Base-by-base conservation (phyloP, 2,797 vertebrate genomes). In the Catamblyrhynchus diadema region DNA sequence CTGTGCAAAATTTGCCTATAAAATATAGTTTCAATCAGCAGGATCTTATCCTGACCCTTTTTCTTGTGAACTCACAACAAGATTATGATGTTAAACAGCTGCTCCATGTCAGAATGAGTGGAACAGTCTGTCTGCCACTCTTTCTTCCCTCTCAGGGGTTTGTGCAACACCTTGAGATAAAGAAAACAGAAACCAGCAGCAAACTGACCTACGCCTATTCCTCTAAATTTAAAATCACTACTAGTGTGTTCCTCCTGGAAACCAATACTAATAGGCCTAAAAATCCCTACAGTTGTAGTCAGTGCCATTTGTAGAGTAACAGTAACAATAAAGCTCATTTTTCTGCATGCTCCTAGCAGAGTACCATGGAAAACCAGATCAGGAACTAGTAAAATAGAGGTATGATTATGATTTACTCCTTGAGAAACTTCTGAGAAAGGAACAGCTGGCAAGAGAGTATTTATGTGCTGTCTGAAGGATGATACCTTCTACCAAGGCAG, bases 401-500 rank as follows among this genome's bases (percentile, higher is more conserved):
- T 47, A 79, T 6, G 6, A 50, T 72, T 82, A 77, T 91, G 83
- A 85, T 89, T 95, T 92, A 96, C 80, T 71, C 4, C 1, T 53
- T 83, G 66, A 80, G 50, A 94, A 96, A 93, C 57, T 88, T 93
- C 47, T 66, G 41, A 81, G 61, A 95, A 82, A 70, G 62, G 60
- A 96, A 92, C 90, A 96, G 93, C 93, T 94, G 92, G 92, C 67
- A 71, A 95, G 66, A 90, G 30, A 95, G 71, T 70, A 81, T 92
- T 92, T 92, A 89, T 86, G 61, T 94, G 91, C 83, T 10, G 32
- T 96, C 72, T 96, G 92, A 94, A 82, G 89, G 78, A 95, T 91
- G 79, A 88, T 86, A 93, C 83, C 81, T 96, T 95, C 83, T 66
- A 94, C 90, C 66, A 88, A 82, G 86, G 65, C 90, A 92, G 85